phyloP scores from a whole-genome alignment of 1,140 invertebrate species.

The Conopomorpha cramerella region DNA sequence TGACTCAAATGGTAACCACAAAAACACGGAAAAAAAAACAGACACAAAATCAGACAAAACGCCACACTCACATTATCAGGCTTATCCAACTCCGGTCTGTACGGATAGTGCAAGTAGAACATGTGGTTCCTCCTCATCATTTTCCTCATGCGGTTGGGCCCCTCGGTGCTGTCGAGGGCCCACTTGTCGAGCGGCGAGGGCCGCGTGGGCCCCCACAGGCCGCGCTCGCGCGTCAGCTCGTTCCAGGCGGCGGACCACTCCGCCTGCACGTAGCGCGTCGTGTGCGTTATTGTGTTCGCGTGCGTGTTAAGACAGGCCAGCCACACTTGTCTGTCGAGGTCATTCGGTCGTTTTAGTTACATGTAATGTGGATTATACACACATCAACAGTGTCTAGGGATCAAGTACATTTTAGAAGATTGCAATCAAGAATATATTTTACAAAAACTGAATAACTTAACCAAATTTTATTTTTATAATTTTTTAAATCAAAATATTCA shows the following conservation, averaged over 20 bases:
- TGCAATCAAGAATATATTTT: too few species aligned
- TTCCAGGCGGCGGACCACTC: conserved; percentile 93
- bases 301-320: conserved; percentile 72
- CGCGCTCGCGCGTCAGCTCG: conserved; percentile 91
- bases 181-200: conserved; percentile 87
- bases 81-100: conserved; percentile 74
- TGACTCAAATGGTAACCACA: too few species aligned
- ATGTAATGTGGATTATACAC: too few species aligned
- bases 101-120: conserved; percentile 97
- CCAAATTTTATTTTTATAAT: too few species aligned
- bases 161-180: conserved; percentile 97
- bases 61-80: conserved; percentile 59
- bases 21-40: too few species aligned
- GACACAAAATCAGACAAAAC: too few species aligned
- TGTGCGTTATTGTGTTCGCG: conserved; percentile 79
- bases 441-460: too few species aligned
- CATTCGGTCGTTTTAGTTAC: too few species aligned
- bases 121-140: conserved; percentile 92
- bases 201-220: conserved; percentile 90
- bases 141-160: conserved; percentile 95
- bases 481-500: too few species aligned
- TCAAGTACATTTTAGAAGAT: too few species aligned
- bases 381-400: too few species aligned
- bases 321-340: conserved; percentile 70
- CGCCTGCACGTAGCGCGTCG: conserved; percentile 81